Evolutionary conservation across 2,888 invertebrate species (phyloP), one percentile per base, ranked within the genome.

Genomic region (Papilio protenor): DNA sequence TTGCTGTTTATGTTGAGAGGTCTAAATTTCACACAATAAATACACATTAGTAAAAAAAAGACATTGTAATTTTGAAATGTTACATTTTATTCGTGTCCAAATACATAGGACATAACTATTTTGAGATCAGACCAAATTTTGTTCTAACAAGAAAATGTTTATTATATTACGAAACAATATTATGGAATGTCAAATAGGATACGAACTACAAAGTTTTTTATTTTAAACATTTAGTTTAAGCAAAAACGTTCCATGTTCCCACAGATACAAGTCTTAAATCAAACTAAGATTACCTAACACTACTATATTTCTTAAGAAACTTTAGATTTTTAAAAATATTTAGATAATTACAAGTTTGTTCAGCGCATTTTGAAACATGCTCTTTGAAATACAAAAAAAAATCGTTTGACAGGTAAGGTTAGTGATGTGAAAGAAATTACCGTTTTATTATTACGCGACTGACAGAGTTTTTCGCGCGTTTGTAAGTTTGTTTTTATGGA

Each of bases 61-160:
- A 45, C 18, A n/a, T n/a, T n/a, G 40, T 18, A 18, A 33, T 66
- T 69, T 66, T 69, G 5, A n/a, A 69, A 33, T 64, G 8, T 69
- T 69, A 21, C 45, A 69, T 69, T 69, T 69, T 69, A 69, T 69
- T 45, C 45, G 45, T 69, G 45, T 45, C 45, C 66, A 45, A 45
- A 45, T 69, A 66, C 64, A 64, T 64, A n/a, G 12, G 1, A 33
- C 72, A 79, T 77, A 55, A 76, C 69, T 72, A 75, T 66, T 73
- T 75, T 75, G 75, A 66, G 66, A 75, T 69, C 74, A 74, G 61
- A 74, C 49, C 61, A 61, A 74, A 57, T 74, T 14, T 47, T 61
- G 47, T 74, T 74, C 23, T 47, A 73, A 33, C 16, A 73, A 52
- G n/a, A 69, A 40, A 69, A 21, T 45, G 40, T 66, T 66, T 45